These are phyloP conservation scores for Elachura formosa DNA, from an alignment of 2,113 vertebrate genomes.

Conservation along the genomic window DNA sequence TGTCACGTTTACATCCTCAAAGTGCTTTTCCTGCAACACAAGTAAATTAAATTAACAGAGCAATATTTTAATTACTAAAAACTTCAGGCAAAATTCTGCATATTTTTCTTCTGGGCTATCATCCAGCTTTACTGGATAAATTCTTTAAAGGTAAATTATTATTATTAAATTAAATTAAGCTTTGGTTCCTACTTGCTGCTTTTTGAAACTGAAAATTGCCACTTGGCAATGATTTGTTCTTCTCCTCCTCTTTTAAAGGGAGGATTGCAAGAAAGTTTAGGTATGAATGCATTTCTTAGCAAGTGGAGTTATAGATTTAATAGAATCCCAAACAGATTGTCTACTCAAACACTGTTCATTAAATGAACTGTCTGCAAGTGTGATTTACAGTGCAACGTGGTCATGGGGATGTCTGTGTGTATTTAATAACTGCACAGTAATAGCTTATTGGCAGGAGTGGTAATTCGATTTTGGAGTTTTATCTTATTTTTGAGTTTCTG, in stretches of 20 bases:
- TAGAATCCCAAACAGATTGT: slow-evolving; percentile 37
- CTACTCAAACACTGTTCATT: slow-evolving; percentile 34
- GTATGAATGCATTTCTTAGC: background rate
- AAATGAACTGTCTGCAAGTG: slow-evolving; percentile 57
- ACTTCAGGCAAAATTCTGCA: background rate
- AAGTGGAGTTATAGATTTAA: background rate
- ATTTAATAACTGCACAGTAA: slow-evolving; percentile 36
- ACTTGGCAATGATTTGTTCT: background rate
- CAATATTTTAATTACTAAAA: slow-evolving; percentile 38
- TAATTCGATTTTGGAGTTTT: slow-evolving; percentile 63
- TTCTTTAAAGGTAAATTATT: slow-evolving; percentile 37
- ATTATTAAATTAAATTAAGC: slow-evolving; percentile 10
- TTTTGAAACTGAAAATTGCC: slow-evolving; percentile 23
- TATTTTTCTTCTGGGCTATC: slow-evolving; percentile 35
- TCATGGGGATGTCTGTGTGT: slow-evolving; percentile 33
- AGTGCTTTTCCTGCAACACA: background rate
- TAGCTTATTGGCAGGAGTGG: slow-evolving; percentile 43
- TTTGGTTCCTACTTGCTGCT: background rate
- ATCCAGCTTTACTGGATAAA: background rate
- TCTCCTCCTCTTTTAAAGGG: background rate
- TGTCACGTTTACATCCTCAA: background rate
- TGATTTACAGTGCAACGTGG: slow-evolving; percentile 58
- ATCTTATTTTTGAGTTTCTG: slow-evolving; percentile 61
- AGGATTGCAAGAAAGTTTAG: background rate
- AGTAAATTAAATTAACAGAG: background rate